Conservation (phyloP, 2,888 invertebrate genomes). For the Plusia festucae region DNA sequence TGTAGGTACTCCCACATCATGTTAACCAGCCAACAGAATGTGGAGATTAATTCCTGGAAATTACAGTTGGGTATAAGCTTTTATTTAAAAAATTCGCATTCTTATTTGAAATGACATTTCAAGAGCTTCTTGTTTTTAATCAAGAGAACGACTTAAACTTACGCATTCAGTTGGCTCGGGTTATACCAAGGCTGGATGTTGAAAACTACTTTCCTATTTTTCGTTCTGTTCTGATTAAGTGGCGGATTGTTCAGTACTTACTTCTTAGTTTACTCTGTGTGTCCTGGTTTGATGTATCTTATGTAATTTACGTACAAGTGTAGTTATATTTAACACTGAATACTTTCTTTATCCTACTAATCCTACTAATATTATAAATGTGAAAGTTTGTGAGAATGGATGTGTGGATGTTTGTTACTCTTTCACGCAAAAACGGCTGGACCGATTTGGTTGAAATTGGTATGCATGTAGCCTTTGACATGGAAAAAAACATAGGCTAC, state of each 20-base stretch:
- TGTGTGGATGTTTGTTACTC: no score
- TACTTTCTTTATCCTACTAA: no score
- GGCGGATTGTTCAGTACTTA: slow-evolving; percentile 22
- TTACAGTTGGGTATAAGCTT: slow-evolving; percentile 15
- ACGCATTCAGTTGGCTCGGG: slow-evolving; percentile 21
- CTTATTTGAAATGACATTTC: background rate
- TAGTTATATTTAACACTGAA: background rate
- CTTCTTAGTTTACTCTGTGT: slow-evolving; percentile 9
- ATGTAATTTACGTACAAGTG: slow-evolving; percentile 15
- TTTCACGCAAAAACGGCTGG: no score
- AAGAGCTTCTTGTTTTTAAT: slow-evolving; percentile 5
- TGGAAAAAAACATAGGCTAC: no score
- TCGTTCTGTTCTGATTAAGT: slow-evolving; percentile 29
- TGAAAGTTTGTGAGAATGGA: no score
- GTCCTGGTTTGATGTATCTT: slow-evolving; percentile 11
- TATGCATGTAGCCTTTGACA: no score
- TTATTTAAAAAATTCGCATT: background rate
- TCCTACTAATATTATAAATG: no score
- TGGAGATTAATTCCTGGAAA: slow-evolving; percentile 7
- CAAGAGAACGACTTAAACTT: slow-evolving; percentile 9
- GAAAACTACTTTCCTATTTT: slow-evolving; percentile 33
- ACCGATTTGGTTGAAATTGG: no score
- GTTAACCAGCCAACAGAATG: slow-evolving; percentile 15
- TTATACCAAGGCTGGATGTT: slow-evolving; percentile 29
- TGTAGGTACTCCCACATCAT: slow-evolving; percentile 14